These are phyloP conservation scores for Heliconius erato DNA, from an alignment of 2,888 invertebrate genomes.

Conservation along the genomic window DNA sequence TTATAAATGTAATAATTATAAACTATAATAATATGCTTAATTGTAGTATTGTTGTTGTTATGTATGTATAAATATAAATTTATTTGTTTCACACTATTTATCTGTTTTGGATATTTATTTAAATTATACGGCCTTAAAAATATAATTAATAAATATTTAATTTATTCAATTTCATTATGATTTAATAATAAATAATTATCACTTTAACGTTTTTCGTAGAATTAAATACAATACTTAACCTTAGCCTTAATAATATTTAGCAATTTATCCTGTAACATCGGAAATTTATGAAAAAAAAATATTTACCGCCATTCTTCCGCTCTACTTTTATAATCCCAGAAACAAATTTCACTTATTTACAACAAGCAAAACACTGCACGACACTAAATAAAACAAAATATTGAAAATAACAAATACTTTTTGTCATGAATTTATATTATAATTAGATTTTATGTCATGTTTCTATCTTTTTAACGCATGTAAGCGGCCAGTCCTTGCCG, in stretches of 20 bases:
- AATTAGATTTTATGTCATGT: slow-evolving; percentile 42
- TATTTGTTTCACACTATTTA: neutral
- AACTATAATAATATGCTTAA: slow-evolving; percentile 4
- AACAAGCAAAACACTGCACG: slow-evolving; percentile 41
- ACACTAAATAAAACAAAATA: slow-evolving; percentile 16
- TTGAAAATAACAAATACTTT: slow-evolving; percentile 12
- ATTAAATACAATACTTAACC: neutral
- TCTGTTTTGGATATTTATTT: neutral
- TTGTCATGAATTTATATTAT: neutral
- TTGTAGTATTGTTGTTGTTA: slow-evolving; percentile 1
- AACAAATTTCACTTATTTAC: slow-evolving; percentile 13
- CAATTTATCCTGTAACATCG: slow-evolving; percentile 10
- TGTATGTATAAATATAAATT: neutral
- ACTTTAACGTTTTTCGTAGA: too few relatives aligned
- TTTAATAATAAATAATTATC: too few relatives aligned
- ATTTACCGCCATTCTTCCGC: slow-evolving; percentile 60
- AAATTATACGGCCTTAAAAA: neutral
- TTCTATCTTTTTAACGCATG: slow-evolving; percentile 26
- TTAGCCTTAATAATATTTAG: neutral
- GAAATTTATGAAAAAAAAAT: slow-evolving; percentile 47
- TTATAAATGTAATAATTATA: slow-evolving; percentile 7
- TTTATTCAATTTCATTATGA: too few relatives aligned
- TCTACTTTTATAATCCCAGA: slow-evolving; percentile 40
- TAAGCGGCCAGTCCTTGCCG: slow-evolving; percentile 36
- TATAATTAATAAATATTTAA: neutral